These are phyloP conservation scores for Prochilodus magdalenae DNA, from an alignment of 2,113 vertebrate species.

Conservation along the genomic window DNA sequence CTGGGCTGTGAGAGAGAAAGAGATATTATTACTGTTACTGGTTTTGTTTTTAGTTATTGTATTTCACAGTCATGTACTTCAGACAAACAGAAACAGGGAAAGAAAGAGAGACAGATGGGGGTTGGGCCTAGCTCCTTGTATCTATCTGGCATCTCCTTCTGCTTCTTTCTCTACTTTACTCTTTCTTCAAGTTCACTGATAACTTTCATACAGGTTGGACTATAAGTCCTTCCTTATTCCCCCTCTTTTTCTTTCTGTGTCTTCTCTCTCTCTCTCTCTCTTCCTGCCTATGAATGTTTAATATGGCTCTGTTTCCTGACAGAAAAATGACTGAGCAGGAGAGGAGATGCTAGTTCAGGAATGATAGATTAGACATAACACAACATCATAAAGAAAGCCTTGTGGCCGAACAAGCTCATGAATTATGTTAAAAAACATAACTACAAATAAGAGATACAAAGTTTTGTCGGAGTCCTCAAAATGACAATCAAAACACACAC, in stretches of 20 bases:
- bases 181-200: not conserved
- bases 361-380: slow-evolving; percentile 9
- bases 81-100: too few species aligned
- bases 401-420: too few species aligned
- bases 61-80: too few species aligned
- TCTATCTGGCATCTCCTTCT: not conserved
- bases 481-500: too few species aligned
- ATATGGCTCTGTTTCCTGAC: slow-evolving; percentile 19
- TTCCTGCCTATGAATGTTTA: slow-evolving; percentile 11
- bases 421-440: too few species aligned
- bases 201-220: not conserved
- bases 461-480: too few species aligned
- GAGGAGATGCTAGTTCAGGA: not conserved
- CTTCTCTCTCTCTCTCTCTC: slow-evolving; percentile 16
- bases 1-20: too few species aligned
- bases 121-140: not conserved
- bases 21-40: too few species aligned
- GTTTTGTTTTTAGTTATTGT: too few species aligned
- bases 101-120: too few species aligned
- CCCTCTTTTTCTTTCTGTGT: slow-evolving; percentile 11
- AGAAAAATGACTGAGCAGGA: slow-evolving; percentile 11
- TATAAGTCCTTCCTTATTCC: not conserved
- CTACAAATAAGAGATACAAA: too few species aligned
- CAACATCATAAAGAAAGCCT: too few species aligned
- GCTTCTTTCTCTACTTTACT: slow-evolving; percentile 55